A percentile compares a stretch with the other conserved stretches of the same genome.
Conservation (phyloP, 2,888 invertebrate species). For the Diarsia dahlii region DNA sequence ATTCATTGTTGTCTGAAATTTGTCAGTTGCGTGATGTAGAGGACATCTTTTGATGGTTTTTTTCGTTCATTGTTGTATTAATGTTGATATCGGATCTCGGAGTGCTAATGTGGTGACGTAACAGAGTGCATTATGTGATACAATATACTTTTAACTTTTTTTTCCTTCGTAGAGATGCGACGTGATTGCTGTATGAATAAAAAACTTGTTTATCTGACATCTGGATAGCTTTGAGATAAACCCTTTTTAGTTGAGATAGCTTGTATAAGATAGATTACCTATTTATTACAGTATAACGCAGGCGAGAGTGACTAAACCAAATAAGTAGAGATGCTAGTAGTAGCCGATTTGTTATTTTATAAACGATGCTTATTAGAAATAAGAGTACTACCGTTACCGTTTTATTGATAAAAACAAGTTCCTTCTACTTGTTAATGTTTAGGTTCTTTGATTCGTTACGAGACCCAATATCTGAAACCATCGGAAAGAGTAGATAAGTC, state of each 20-base stretch:
- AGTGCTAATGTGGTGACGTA: slow-evolving; percentile 78
- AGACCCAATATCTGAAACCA: not conserved
- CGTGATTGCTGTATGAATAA: slow-evolving; percentile 59
- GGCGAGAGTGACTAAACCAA: slow-evolving; percentile 3
- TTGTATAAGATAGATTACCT: slow-evolving; percentile 62
- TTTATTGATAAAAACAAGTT: not conserved
- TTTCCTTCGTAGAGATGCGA: slow-evolving; percentile 52
- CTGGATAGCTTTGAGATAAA: slow-evolving; percentile 62
- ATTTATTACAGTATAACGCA: slow-evolving; percentile 46
- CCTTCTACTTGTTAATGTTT: too few relatives aligned
- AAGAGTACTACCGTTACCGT: not conserved
- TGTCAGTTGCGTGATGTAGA: slow-evolving; percentile 88
- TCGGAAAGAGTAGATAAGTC: not conserved
- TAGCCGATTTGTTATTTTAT: not conserved
- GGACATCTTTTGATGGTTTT: slow-evolving; percentile 74
- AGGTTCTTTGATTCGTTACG: not conserved
- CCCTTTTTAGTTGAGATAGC: slow-evolving; percentile 61
- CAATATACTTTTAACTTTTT: slow-evolving; percentile 64
- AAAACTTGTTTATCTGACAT: slow-evolving; percentile 66
- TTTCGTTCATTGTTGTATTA: slow-evolving; percentile 78
- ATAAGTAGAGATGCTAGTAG: slow-evolving; percentile 26
- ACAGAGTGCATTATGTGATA: slow-evolving; percentile 70
- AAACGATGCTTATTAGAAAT: not conserved
- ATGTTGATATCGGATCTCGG: slow-evolving; percentile 79
- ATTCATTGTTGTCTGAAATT: slow-evolving; percentile 88